Percentiles rank a stretch among this genome's conserved stretches.
These are phyloP conservation scores for Tetheella fluctuosa DNA, from an alignment of 2,888 invertebrate species.

Conservation along the genomic window DNA sequence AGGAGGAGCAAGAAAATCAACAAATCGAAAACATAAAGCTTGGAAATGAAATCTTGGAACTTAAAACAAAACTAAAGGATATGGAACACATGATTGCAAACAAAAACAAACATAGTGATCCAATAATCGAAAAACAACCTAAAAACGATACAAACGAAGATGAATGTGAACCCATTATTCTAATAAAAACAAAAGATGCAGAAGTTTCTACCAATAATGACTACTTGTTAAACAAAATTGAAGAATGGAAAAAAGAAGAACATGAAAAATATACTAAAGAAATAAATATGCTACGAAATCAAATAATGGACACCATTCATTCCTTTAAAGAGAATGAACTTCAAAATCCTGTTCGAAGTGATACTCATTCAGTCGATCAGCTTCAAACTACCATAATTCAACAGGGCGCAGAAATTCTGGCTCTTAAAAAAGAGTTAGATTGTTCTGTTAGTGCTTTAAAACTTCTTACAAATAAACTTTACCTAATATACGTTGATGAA, in stretches of 20 bases:
- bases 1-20: constrained; percentile 43
- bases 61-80: constrained; percentile 77
- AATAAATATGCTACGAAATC: constrained; percentile 70
- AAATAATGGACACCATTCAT: constrained; percentile 70
- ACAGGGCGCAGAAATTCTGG: constrained; percentile 80
- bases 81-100: constrained; percentile 63
- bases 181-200: constrained; percentile 46
- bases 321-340: constrained; percentile 58
- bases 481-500: neutral
- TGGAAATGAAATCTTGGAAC: constrained; percentile 68
- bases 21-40: constrained; percentile 84
- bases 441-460: constrained; percentile 57
- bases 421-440: constrained; percentile 74
- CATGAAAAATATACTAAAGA: constrained; percentile 81
- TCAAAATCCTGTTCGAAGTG: constrained; percentile 40
- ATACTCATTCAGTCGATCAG: constrained; percentile 62
- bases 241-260: constrained; percentile 81
- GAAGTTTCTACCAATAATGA: constrained; percentile 62
- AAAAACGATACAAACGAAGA: constrained; percentile 19
- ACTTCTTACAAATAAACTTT: neutral
- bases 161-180: constrained; percentile 20
- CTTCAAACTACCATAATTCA: constrained; percentile 74
- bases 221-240: constrained; percentile 68
- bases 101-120: constrained; percentile 35
- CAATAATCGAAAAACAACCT: constrained; percentile 17